Evolutionary conservation across 2,888 invertebrate species (phyloP), one percentile per base, ranked within the genome.

Genomic region (Agonopterix alstromeriana): DNA sequence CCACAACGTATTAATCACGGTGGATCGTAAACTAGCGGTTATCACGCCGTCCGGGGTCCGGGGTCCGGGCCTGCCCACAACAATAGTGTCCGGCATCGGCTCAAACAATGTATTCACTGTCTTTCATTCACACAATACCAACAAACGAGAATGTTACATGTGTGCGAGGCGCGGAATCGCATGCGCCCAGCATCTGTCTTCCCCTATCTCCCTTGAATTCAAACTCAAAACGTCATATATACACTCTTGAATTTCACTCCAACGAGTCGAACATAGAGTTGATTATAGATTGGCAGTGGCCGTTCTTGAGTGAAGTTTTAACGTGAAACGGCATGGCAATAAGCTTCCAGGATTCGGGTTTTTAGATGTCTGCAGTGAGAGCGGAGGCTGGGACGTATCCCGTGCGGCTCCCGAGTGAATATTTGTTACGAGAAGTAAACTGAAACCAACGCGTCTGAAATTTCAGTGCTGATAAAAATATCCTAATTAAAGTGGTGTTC

Each of bases 101-200:
- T 77, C 71, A 72, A 82, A 82, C 81, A 82, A 81, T 82, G 77
- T 73, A 70, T 60, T 65, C 58, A 60, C 61, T 56, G 59, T 63
- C 56, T 61, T 59, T 57, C 59, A 64, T 64, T 60, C 67, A 73
- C 71, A 60, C 59, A 68, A 61, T 60, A 53, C 56, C 53, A 55
- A 60, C 52, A 58, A 55, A 50, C 51, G 54, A 51, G 51, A 53
- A 55, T 53, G 53, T 50, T 61, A 55, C 63, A 67, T 66, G 75
- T 63, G 74, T 61, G 64, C 11, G 48, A 53, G 46, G 51, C 46
- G 52, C 55, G 42, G 70, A 70, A 71, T 66, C 87, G 87, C 87
- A 87, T 87, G 87, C 87, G 87, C 83, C 71, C 84, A 84, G 84
- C 88, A 85, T 87, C 87, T 85, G 82, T 80, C 73, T 74, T 73